These are phyloP conservation scores for Corapipo altera DNA, from an alignment of 2,113 vertebrate species.

Conservation along the genomic window DNA sequence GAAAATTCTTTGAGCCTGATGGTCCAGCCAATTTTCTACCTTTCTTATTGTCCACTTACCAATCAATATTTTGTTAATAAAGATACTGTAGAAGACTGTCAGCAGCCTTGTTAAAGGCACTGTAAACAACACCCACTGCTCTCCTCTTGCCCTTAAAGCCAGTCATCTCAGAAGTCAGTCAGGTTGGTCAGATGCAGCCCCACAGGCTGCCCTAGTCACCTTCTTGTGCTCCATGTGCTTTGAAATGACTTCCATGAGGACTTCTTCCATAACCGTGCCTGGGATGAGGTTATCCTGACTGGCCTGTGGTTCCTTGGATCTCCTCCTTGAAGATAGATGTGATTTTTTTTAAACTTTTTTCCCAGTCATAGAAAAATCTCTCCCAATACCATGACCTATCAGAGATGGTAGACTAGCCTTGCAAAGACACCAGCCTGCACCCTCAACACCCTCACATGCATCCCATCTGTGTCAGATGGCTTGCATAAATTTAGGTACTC, in stretches of 20 bases:
- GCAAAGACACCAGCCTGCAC: neutral
- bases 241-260: neutral
- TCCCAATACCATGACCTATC: neutral
- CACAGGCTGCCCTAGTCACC: accelerated
- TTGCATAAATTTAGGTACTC: neutral
- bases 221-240: neutral
- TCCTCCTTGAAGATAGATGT: neutral
- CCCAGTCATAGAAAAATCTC: neutral
- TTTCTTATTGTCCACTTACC: neutral
- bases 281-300: neutral
- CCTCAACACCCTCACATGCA: neutral
- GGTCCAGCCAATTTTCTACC: neutral
- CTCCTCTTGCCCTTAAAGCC: neutral
- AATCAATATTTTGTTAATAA: neutral
- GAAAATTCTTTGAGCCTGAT: neutral
- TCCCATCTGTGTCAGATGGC: neutral
- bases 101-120: neutral
- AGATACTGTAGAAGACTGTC: neutral
- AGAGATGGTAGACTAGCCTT: neutral
- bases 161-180: neutral
- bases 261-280: neutral
- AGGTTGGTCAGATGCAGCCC: neutral
- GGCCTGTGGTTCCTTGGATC: neutral
- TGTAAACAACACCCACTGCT: neutral
- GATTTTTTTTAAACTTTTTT: too few species aligned